These are phyloP conservation scores for Emmelina monodactyla DNA, from an alignment of 2,888 invertebrate species.

Conservation along the genomic window DNA sequence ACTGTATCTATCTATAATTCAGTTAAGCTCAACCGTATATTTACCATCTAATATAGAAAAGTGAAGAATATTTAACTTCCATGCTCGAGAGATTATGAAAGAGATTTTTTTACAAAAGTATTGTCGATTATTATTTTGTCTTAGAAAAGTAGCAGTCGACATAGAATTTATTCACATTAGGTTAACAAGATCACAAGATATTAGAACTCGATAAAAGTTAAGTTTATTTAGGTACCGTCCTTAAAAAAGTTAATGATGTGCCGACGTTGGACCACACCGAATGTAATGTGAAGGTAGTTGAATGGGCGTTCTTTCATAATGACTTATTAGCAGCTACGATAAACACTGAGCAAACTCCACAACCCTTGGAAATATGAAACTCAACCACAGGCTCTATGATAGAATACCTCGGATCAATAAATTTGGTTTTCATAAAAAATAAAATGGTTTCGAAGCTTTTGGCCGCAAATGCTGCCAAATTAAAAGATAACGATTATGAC, in stretches of 20 bases:
- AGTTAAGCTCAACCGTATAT: constrained; percentile 27
- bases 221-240: constrained; percentile 9
- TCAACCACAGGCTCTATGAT: constrained; percentile 7
- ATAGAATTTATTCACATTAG: constrained; percentile 25
- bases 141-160: constrained; percentile 34
- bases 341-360: constrained; percentile 44
- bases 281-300: too few relatives aligned
- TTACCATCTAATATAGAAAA: constrained; percentile 23
- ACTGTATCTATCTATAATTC: constrained; percentile 4
- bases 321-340: constrained; percentile 20
- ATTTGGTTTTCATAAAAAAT: too few relatives aligned
- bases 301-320: constrained; percentile 21
- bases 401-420: too few relatives aligned
- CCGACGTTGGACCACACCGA: too few relatives aligned
- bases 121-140: constrained; percentile 35
- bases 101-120: constrained; percentile 33
- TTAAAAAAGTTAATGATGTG: too few relatives aligned
- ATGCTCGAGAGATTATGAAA: constrained; percentile 22
- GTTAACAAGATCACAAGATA: constrained; percentile 37
- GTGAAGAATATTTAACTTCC: constrained; percentile 15
- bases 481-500: too few relatives aligned
- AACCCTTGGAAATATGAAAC: constrained; percentile 31
- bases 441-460: too few relatives aligned
- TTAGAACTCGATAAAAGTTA: constrained; percentile 26
- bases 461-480: too few relatives aligned